These are phyloP conservation scores for Neodontobutis hainanensis DNA, from an alignment of 2,113 vertebrate genomes.

Conservation along the genomic window DNA sequence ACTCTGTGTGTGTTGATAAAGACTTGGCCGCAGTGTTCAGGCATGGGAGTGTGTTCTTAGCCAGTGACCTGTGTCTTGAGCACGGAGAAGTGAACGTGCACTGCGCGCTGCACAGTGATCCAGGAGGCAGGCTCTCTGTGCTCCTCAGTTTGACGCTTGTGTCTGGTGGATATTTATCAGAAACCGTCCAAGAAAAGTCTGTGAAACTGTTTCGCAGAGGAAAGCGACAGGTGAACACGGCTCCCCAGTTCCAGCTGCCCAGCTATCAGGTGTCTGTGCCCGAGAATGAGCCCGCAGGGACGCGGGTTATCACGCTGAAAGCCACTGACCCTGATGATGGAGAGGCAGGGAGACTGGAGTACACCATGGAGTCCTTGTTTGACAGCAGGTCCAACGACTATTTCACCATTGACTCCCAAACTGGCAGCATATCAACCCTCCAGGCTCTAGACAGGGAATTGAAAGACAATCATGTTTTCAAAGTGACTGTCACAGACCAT, in stretches of 20 bases:
- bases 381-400: conserved; percentile 90
- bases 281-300: conserved; percentile 90
- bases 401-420: conserved; percentile 86
- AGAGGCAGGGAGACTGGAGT: conserved; percentile 87
- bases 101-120: conserved; percentile 56
- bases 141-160: conserved; percentile 57
- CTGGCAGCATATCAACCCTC: conserved; percentile 84
- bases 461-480: conserved; percentile 93
- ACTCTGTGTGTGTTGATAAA: conserved; percentile 55
- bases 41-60: conserved; percentile 58
- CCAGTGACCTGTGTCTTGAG: conserved; percentile 56
- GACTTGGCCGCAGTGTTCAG: conserved; percentile 48
- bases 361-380: conserved; percentile 92
- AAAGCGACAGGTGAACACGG: conserved; percentile 79
- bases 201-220: conserved; percentile 54
- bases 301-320: conserved; percentile 86
- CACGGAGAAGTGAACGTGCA: conserved; percentile 45
- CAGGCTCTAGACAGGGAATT: conserved; percentile 90
- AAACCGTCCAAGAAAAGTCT: conserved; percentile 12
- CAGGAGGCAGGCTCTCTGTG: conserved; percentile 44
- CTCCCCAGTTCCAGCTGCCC: conserved; percentile 90
- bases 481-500: conserved; percentile 86
- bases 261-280: conserved; percentile 93
- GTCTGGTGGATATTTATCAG: conserved; percentile 3
- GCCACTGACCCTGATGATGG: conserved; percentile 89